Evolutionary conservation across 2,888 invertebrate species (phyloP), one percentile per base, ranked within the genome.

Genomic region (Pristionchus japonicus): DNA sequence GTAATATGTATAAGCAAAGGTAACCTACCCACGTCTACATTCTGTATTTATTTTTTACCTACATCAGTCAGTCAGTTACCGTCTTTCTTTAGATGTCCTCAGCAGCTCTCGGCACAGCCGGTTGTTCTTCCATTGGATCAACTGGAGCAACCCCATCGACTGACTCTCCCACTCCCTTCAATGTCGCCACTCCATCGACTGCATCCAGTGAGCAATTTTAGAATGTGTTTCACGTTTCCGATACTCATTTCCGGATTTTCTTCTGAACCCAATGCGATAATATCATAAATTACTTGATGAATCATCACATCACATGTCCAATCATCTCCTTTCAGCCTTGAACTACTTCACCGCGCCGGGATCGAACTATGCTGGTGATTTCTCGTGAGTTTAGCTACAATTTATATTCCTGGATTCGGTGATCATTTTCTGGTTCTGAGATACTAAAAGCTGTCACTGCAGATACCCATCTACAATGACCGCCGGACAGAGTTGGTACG

Each of bases 381-480:
- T 52, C 52, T 82, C 82, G 82, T 82, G 34, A 82, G 82, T 82
- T 52, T n/a, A n/a, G n/a, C n/a, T n/a, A n/a, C n/a, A n/a, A n/a
- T 31, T 6, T 27, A 27, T 4, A 23, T 80, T 40, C 47, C 13
- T 13, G 43, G 40, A 17, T n/a, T 23, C 57, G 27, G 7, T 20
- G 23, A n/a, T 43, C 11, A 13, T n/a, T 6, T 17, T 0, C 57
- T n/a, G 27, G n/a, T 0, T 40, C 27, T 49, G 27, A n/a, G 27
- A 80, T 3, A n/a, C 20, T 52, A n/a, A 13, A 52, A 20, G 4
- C 7, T 11, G 27, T 9, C 34, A 17, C 37, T 57, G n/a, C 64
- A 85, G 85, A 43, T 85, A 85, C 85, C 85, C 85, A 2, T 40
- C 85, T n/a, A 64, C 85, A 13, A 52, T 64, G 13, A n/a, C 85